Base-by-base conservation (phyloP, 2,797 vertebrate species). In the Decapterus maruadsi region DNA sequence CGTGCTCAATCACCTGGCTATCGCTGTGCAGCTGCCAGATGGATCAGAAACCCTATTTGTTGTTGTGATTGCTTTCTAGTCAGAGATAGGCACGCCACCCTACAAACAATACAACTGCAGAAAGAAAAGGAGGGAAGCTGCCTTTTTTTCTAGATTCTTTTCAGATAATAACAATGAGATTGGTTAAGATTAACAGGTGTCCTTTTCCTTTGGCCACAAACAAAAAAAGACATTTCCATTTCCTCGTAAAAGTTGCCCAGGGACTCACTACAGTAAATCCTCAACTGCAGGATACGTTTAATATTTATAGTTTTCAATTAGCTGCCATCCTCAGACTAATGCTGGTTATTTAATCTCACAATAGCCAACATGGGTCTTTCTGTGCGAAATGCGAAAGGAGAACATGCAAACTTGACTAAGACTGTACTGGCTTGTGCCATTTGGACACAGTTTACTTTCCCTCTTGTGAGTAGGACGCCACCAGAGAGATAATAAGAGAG, bases 21-120 rank as follows among this genome's bases (percentile, higher is more conserved):
- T 45, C 60, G 53, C 56, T 38, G 54, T 51, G 58, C 57, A 71
- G 54, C 60, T 75, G 53, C 62, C 71, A 79, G 53, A 83, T 77
- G 78, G 72, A 89, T 86, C 69, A 82, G 56, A 88, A 90, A 81
- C 45, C 69, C 55, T 45, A 75, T 86, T 86, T 87, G 69, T 68
- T 48, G n/a, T 50, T 72, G 54, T 77, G 73, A 83, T 82, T 82
- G 61, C 68, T 62, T 62, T 43, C 56, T 60, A 54, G 67, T 81
- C 66, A 72, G 31, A 77, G 62, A 90, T 61, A 77, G 19, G 42
- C 54, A 40, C 11, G 1, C 56, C 36, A 46, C 38, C 19, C 26
- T n/a, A 62, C 22, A 55, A 38, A 43, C 57, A 53, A 53, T 68
- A 73, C 51, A 8, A 1, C 42, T 58, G 45, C 6, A 75, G 36